Conservation (phyloP, 2,888 invertebrate species). For the Heliconius ethilla region DNA sequence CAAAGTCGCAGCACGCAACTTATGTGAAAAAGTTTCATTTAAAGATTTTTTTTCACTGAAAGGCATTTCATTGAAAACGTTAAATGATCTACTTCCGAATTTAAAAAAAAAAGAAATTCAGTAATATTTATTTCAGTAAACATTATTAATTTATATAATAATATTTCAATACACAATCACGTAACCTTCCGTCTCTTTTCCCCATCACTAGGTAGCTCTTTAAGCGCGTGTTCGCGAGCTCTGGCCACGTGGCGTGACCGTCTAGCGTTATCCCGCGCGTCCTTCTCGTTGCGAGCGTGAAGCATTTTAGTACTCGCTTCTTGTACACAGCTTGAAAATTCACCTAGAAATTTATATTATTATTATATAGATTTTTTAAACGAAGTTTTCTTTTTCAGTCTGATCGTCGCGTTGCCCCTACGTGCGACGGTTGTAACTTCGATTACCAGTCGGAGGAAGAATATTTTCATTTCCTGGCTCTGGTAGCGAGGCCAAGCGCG, state of each 20-base stretch:
- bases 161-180: neutral
- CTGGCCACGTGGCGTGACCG: conserved; percentile 63
- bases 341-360: conserved; percentile 52
- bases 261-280: conserved; percentile 62
- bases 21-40: too few species aligned
- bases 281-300: conserved; percentile 59
- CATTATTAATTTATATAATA: neutral
- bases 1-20: too few species aligned
- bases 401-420: too few species aligned
- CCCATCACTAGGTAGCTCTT: conserved; percentile 41
- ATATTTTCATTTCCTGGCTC: too few species aligned
- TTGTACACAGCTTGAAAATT: conserved; percentile 66
- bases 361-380: neutral
- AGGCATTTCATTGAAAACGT: too few species aligned
- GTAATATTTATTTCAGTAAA: neutral
- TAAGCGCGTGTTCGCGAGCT: conserved; percentile 64
- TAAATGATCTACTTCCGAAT: too few species aligned
- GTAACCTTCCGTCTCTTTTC: neutral
- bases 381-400: neutral
- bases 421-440: too few species aligned
- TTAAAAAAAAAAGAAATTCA: neutral
- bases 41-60: too few species aligned
- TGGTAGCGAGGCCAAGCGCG: too few species aligned
- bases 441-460: too few species aligned
- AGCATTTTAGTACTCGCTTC: conserved; percentile 58